Base-by-base conservation (phyloP, 2,888 invertebrate species). In the Lasioglossum lativentre region DNA sequence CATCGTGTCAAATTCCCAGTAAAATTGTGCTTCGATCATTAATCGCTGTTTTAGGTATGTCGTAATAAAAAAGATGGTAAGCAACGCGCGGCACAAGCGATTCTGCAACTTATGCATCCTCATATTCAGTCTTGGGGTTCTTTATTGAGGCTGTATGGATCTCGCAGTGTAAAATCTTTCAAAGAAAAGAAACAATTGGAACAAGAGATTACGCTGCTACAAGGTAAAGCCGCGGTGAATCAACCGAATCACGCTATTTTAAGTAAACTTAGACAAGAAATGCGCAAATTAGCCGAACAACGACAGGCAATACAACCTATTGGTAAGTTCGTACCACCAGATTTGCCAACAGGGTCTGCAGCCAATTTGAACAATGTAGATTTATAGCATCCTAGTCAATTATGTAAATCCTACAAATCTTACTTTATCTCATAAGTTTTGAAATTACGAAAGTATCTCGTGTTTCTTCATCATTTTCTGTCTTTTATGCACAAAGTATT, bases 1-100 rank as follows among this genome's bases (percentile, higher is more conserved):
- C 10, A 59, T 59, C 27, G 10, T 27, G 0, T 10, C n/a, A 27
- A 30, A 27, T 63, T 63, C n/a, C 59, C 10, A 30, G 14, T 30
- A 14, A 63, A 34, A 38, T 38, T 38, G 4, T 68, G 23, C 38
- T 80, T 40, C 19, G 6, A 66, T 4, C 23, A 30, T 38, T 38
- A 27, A 27, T 78, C 47, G 42, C 71, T 45, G 77, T 81, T 80
- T 40, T 66, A 95, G 94, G 93, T 97, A n/a, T 99, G 99, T 95
- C 98, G 98, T 95, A 99, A 99, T 95, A 99, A 99, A 95, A 97
- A 98, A 92, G 98, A 98, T 88, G 99, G 99, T 10, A 99, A 99
- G 95, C 99, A 99, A 94, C 96, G 98, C 90, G 99, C 99, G 30
- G 98, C 99, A 6, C 99, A 99, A 95, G 97, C 98, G 14, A 98